These are phyloP conservation scores for Idaea aversata DNA, from an alignment of 2,888 invertebrate genomes.

Conservation along the genomic window DNA sequence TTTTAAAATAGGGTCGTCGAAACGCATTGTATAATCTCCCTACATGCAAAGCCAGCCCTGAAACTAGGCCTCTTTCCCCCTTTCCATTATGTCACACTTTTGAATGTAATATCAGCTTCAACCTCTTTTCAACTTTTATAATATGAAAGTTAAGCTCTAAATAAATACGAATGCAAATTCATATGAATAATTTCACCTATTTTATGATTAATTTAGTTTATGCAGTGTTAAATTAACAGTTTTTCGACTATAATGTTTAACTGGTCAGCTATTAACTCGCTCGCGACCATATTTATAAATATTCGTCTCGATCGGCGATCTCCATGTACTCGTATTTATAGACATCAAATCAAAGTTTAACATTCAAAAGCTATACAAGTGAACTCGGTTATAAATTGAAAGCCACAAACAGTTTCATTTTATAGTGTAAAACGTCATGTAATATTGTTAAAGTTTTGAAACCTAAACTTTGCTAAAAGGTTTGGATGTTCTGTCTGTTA, in stretches of 20 bases:
- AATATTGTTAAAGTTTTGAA: no score
- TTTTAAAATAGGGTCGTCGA: no score
- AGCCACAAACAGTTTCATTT: neutral
- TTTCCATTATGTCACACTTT: neutral
- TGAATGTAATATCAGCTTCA: neutral
- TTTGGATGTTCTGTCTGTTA: neutral
- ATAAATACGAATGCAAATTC: neutral
- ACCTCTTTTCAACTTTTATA: neutral
- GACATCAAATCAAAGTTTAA: conserved; percentile 29
- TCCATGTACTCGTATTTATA: conserved; percentile 26
- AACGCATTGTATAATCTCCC: no score
- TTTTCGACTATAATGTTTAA: neutral
- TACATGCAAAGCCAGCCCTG: no score
- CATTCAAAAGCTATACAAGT: neutral
- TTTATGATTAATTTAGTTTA: neutral
- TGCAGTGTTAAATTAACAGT: neutral
- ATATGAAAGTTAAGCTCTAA: neutral
- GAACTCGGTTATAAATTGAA: neutral
- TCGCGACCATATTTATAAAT: conserved; percentile 16
- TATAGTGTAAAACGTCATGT: neutral
- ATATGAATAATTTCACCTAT: neutral
- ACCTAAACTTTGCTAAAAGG: neutral
- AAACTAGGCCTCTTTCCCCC: no score
- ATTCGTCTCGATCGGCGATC: conserved; percentile 7
- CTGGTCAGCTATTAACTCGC: neutral